Evolutionary conservation across 2,888 invertebrate genomes (phyloP).

Genomic region (Sarcophaga carnaria): DNA sequence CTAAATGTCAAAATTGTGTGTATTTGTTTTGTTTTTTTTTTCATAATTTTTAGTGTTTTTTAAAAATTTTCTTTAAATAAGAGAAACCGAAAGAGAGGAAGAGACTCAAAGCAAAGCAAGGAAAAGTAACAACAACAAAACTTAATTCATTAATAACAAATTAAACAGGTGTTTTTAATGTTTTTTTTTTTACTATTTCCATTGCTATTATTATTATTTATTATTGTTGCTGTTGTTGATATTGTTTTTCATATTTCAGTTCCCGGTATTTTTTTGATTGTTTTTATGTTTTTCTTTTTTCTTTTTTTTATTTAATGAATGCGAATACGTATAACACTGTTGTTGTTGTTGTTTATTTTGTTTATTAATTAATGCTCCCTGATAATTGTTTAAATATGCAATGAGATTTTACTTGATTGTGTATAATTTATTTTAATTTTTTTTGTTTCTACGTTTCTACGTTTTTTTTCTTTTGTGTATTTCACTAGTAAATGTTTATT

Average conservation of each 20-base stretch:
- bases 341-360: not conserved
- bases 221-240: not conserved
- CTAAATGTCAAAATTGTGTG: too few species aligned
- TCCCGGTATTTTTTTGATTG: slow-evolving; percentile 3
- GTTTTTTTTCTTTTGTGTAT: not conserved
- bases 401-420: slow-evolving; percentile 8
- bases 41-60: not conserved
- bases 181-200: not conserved
- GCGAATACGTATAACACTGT: not conserved
- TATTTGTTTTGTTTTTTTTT: too few species aligned
- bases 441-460: too few species aligned
- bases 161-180: slow-evolving; percentile 37
- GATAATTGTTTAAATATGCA: slow-evolving; percentile 24
- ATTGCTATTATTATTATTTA: too few species aligned
- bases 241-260: not conserved
- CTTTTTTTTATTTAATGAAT: not conserved
- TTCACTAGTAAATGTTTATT: slow-evolving; percentile 6
- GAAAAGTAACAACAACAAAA: slow-evolving; percentile 7
- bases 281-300: slow-evolving; percentile 8
- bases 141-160: not conserved
- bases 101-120: too few species aligned
- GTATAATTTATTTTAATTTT: too few species aligned
- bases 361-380: slow-evolving; percentile 32
- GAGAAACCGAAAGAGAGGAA: not conserved
- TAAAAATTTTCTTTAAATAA: slow-evolving; percentile 18